Conservation (phyloP, 1,140 invertebrate species). For the Scaptomyza hsui region DNA sequence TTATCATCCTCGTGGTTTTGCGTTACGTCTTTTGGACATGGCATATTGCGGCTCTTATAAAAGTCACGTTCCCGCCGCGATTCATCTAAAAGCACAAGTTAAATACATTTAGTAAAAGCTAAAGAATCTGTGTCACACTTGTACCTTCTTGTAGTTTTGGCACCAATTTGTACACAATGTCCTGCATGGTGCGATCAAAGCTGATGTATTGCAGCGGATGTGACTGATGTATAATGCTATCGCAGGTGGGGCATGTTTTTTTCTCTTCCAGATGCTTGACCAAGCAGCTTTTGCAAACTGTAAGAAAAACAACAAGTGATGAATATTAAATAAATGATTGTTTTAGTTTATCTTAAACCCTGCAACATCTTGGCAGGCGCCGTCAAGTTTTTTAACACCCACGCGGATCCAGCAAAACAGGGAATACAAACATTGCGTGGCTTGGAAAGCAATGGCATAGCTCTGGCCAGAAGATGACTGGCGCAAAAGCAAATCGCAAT, state of each 20-base stretch:
- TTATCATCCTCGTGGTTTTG: conserved; percentile 85
- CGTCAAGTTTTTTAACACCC: background rate
- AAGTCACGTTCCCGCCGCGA: conserved; percentile 94
- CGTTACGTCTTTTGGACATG: conserved; percentile 94
- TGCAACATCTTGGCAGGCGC: conserved; percentile 2
- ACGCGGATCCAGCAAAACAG: conserved; percentile 19
- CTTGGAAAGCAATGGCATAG: background rate
- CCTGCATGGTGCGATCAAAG: conserved; percentile 99
- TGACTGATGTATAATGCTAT: conserved; percentile 98
- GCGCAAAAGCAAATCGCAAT: conserved; percentile 11
- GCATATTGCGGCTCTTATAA: conserved; percentile 92
- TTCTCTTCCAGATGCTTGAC: conserved; percentile 99
- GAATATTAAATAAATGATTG: background rate
- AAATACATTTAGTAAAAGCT: background rate
- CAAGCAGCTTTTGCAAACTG: conserved; percentile 98
- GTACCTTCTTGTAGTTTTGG: conserved; percentile 94
- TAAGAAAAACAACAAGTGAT: conserved; percentile 66
- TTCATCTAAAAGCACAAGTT: conserved; percentile 88
- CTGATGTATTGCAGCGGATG: conserved; percentile 98
- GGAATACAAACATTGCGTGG: background rate
- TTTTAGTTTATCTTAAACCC: too few species aligned
- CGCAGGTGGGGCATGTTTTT: conserved; percentile 98
- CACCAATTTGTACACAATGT: conserved; percentile 98
- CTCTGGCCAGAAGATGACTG: background rate
- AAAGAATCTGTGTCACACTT: too few species aligned